Evolutionary conservation across 2,888 invertebrate species (phyloP), one percentile per base, ranked within the genome.

Genomic region (Chesias legatella): DNA sequence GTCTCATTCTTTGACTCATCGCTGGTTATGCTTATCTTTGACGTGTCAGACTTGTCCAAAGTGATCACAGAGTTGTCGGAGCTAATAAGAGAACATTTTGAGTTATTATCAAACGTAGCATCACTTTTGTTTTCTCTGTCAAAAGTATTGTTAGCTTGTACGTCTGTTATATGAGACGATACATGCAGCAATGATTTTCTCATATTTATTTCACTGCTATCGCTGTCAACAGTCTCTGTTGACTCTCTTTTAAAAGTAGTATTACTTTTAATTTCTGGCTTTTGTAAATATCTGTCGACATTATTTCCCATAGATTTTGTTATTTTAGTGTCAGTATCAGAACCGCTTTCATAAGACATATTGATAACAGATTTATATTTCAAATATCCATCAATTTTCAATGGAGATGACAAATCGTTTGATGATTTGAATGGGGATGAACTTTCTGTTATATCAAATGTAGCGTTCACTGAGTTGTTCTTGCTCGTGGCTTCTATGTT

Each of bases 1-100:
- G 77, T 78, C 5, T 58, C 35, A 10, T 25, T 45, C 22, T 33
- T 64, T 0, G 79, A 79, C 7, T 86, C 79, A 43, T 84, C 80
- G 56, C 81, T 84, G 0, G 77, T 80, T 7, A 84, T 74, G 43
- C 80, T 84, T 4, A 84, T 73, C 7, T 63, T 63, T 0, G 75
- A 75, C 20, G 58, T 56, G 1, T 66, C 53, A 0, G 67, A 69
- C 37, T 74, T 76, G 36, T 80, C 74, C 10, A 58, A 60, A 4
- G 64, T 49, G 42, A 73, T 73, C 7, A 65, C 56, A 8, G 59
- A 56, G 13, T 46, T 50, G 35, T 83, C 75, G 0, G 77, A 73
- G 42, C 67, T 81, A 1, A 79, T 59, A 1, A 82, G 40, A 0
- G 79, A 79, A 2, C 70, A 71, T 44, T 73, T 77, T 0, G 64